Conservation (phyloP, 2,888 invertebrate genomes). For the Cosmopolites sordidus region DNA sequence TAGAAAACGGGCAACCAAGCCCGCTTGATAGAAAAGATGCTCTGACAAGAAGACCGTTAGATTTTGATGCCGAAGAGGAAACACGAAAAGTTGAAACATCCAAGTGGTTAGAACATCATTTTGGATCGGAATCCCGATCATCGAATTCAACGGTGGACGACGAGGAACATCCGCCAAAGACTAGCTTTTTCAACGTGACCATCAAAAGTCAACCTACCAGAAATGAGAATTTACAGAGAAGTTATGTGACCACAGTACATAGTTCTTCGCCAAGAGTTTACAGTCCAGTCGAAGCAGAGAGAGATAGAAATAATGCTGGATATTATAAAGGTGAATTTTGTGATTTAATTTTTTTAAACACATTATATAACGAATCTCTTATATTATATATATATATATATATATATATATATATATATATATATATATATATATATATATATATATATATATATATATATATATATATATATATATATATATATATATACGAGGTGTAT, state of each 20-base stretch:
- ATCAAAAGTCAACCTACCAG: conserved; percentile 62
- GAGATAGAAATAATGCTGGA: conserved; percentile 44
- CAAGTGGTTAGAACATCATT: conserved; percentile 88
- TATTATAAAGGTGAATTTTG: conserved; percentile 36
- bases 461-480: no score
- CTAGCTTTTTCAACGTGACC: conserved; percentile 72
- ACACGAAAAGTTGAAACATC: conserved; percentile 85
- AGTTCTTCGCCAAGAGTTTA: conserved; percentile 43
- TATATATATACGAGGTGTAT: no score
- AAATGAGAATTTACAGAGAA: conserved; percentile 40
- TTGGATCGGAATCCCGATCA: conserved; percentile 79
- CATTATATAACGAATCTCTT: no score
- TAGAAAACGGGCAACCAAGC: conserved; percentile 35
- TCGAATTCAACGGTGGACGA: conserved; percentile 65
- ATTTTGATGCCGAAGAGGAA: conserved; percentile 84
- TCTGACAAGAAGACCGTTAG: conserved; percentile 73
- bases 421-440: no score
- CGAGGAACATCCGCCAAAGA: conserved; percentile 58
- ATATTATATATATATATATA: no score
- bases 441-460: no score
- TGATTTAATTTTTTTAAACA: no score
- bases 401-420: no score
- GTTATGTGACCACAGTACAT: conserved; percentile 34
- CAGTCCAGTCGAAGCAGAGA: conserved; percentile 48
- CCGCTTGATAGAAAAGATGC: conserved; percentile 72